phyloP scores from a whole-genome alignment of 2,113 vertebrate genomes.

The Origma solitaria region DNA sequence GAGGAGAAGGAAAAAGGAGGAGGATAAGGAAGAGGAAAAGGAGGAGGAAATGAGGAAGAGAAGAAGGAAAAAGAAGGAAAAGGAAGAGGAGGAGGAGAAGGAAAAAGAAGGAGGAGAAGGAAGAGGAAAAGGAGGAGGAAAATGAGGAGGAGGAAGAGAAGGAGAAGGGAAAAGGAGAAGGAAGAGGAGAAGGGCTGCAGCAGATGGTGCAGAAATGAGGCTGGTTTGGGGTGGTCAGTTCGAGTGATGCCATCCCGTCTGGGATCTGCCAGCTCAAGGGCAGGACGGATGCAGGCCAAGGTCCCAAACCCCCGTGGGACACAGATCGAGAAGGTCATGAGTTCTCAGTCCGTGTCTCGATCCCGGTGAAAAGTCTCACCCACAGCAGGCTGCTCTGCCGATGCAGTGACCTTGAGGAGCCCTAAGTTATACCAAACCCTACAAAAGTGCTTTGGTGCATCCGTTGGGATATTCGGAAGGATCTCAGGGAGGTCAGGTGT shows the following conservation, averaged over 20 bases:
- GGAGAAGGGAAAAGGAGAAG: accelerated
- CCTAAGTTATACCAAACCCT: background rate
- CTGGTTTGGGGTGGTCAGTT: background rate
- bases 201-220: background rate
- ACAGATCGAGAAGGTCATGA: accelerated
- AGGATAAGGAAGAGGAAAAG: accelerated
- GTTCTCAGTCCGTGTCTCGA: accelerated
- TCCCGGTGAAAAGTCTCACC: background rate
- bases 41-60: background rate
- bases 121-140: accelerated
- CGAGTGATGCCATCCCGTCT: accelerated
- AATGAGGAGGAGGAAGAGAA: accelerated
- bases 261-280: background rate
- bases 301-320: background rate
- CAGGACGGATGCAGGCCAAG: background rate
- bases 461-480: background rate
- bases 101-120: accelerated
- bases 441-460: background rate
- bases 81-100: accelerated
- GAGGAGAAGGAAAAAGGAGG: accelerated
- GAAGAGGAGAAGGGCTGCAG: background rate
- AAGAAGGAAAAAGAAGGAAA: accelerated
- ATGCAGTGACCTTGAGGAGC: background rate
- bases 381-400: background rate
- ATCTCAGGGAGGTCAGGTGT: background rate